Evolutionary conservation across 2,113 vertebrate genomes (phyloP).

Genomic region (Gallinago undulata): DNA sequence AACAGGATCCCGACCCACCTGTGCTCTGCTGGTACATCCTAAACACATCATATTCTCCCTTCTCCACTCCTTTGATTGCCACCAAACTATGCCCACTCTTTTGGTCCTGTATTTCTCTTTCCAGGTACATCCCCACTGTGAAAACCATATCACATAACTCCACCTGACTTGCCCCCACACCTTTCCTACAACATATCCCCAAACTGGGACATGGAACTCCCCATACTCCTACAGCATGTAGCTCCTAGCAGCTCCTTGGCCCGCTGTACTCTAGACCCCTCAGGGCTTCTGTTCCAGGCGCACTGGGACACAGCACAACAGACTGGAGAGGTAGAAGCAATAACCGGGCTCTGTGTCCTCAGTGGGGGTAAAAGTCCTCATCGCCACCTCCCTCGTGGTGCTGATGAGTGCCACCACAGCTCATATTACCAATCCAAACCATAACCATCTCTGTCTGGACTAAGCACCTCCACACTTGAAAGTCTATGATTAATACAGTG

Average conservation of each 20-base stretch:
- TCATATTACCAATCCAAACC: neutral
- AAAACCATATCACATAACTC: neutral
- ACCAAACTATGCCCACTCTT: neutral
- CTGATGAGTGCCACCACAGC: neutral
- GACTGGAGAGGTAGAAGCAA: neutral
- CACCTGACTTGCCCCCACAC: rapidly evolving
- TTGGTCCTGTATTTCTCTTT: neutral
- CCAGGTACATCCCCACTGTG: neutral
- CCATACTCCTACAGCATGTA: neutral
- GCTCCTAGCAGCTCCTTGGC: neutral
- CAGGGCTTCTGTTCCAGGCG: neutral
- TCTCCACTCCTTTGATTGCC: neutral
- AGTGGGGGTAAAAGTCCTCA: neutral
- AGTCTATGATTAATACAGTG: neutral
- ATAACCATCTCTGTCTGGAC: neutral
- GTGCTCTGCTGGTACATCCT: neutral
- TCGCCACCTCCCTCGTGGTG: neutral
- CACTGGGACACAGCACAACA: neutral
- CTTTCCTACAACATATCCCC: neutral
- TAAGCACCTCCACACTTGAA: neutral
- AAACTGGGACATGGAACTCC: neutral
- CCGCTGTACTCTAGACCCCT: neutral
- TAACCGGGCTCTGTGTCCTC: neutral
- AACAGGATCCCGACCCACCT: neutral
- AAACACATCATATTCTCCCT: neutral